Percentiles rank a stretch among this genome's conserved stretches.
Evolutionary conservation across 2,888 invertebrate species (phyloP).

Genomic region (Caenorhabditis auriculariae): DNA sequence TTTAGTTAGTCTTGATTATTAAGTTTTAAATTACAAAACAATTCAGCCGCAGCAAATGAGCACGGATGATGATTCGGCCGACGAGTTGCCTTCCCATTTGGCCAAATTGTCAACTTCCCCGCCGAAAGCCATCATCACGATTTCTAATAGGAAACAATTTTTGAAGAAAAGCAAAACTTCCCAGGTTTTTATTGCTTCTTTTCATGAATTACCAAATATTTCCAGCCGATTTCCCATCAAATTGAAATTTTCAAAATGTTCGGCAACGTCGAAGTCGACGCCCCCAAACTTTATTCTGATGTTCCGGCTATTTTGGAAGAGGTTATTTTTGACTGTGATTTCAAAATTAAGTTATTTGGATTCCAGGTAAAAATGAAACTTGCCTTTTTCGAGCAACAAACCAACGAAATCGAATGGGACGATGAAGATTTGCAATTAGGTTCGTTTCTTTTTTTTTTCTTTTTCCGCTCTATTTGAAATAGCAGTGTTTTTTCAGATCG

Average conservation of each 20-base stretch:
- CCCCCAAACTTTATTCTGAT: constrained; percentile 34
- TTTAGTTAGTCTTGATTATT: too few relatives aligned
- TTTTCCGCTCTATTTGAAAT: too few relatives aligned
- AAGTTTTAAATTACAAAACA: not conserved
- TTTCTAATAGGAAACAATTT: not conserved
- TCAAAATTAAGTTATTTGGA: too few relatives aligned
- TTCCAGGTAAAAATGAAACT: constrained; percentile 32
- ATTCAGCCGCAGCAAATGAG: constrained; percentile 2
- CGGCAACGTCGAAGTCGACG: constrained; percentile 38
- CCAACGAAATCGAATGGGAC: constrained; percentile 40
- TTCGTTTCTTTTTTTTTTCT: too few relatives aligned
- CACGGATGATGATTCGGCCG: constrained; percentile 25
- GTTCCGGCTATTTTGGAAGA: constrained; percentile 34
- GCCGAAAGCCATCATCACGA: not conserved
- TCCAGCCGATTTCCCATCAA: constrained; percentile 50
- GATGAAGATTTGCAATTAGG: constrained; percentile 17
- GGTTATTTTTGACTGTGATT: constrained; percentile 14
- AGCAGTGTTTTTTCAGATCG: too few relatives aligned
- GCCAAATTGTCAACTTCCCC: not conserved
- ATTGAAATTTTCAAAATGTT: constrained; percentile 48
- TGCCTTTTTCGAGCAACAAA: constrained; percentile 42
- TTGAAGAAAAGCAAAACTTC: not conserved
- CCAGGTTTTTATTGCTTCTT: not conserved
- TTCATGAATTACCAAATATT: too few relatives aligned
- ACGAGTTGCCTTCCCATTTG: constrained; percentile 31